These are phyloP conservation scores for Chloropsis hardwickii DNA, from an alignment of 2,113 vertebrate genomes.

Conservation along the genomic window DNA sequence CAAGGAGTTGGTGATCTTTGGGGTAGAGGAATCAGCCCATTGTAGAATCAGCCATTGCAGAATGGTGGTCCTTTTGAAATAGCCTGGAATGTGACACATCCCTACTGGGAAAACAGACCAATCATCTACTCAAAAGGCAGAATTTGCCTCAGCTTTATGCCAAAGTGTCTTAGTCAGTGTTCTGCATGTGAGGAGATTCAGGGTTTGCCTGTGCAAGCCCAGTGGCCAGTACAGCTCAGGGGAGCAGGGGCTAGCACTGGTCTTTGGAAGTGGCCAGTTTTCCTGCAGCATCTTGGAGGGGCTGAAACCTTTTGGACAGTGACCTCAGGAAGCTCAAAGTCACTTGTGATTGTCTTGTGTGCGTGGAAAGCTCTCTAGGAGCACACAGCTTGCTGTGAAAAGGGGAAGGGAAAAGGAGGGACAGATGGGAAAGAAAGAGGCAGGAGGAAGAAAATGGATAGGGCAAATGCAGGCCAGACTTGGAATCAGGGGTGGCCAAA, in stretches of 20 bases:
- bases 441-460: background rate
- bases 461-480: background rate
- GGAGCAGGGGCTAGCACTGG: background rate
- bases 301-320: background rate
- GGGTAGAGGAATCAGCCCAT: background rate
- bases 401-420: background rate
- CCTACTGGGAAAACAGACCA: fast-evolving
- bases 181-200: background rate
- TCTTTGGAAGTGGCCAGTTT: background rate
- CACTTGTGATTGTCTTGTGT: background rate
- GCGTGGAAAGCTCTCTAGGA: background rate
- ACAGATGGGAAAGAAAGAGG: background rate
- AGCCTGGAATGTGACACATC: background rate
- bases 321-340: background rate
- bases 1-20: background rate
- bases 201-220: fast-evolving
- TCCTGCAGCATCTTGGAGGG: background rate
- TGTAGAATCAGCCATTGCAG: background rate
- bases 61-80: background rate
- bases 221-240: fast-evolving
- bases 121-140: background rate
- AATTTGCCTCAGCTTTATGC: background rate
- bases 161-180: background rate
- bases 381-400: background rate
- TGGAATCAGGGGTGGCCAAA: background rate